phyloP scores from a whole-genome alignment of 2,888 invertebrate species.

The Lithophane leautieri region DNA sequence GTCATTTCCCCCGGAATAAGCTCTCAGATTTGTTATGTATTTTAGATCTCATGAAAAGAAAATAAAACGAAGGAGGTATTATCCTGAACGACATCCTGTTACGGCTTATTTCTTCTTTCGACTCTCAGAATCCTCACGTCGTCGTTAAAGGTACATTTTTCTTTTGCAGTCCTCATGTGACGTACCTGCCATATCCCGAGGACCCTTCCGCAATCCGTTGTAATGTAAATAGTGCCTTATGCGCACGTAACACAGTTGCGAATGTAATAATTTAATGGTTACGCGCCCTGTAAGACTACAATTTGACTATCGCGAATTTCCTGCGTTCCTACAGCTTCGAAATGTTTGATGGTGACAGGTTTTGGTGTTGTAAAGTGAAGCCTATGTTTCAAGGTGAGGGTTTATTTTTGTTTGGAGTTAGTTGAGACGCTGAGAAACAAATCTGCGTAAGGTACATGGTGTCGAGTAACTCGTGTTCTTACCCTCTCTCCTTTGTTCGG shows the following conservation, averaged over 20 bases:
- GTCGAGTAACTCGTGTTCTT: conserved; percentile 91
- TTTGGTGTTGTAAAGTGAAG: conserved; percentile 76
- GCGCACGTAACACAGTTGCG: conserved; percentile 85
- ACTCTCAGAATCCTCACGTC: conserved; percentile 87
- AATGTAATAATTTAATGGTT: conserved; percentile 88
- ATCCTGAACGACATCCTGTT: conserved; percentile 90
- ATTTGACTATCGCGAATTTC: conserved; percentile 91
- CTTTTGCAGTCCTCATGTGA: conserved; percentile 89
- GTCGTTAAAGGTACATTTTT: conserved; percentile 90
- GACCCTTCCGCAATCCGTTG: conserved; percentile 81
- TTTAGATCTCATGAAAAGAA: conserved; percentile 79
- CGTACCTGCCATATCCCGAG: conserved; percentile 85
- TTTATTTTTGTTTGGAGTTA: conserved; percentile 78
- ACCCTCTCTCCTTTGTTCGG: conserved; percentile 90
- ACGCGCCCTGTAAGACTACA: conserved; percentile 89
- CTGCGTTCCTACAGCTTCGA: conserved; percentile 80
- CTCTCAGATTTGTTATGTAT: conserved; percentile 65
- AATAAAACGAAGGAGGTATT: conserved; percentile 87
- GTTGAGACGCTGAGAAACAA: conserved; percentile 86
- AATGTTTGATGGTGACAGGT: conserved; percentile 78
- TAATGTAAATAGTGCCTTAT: conserved; percentile 87
- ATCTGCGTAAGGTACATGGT: conserved; percentile 90
- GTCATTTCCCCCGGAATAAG: conserved; percentile 56
- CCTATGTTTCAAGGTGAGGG: conserved; percentile 77
- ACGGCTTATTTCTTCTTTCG: conserved; percentile 89